Evolutionary conservation across 2,113 vertebrate genomes (phyloP), one percentile per base, ranked within the genome.

Genomic region (Antidorcas marsupialis): DNA sequence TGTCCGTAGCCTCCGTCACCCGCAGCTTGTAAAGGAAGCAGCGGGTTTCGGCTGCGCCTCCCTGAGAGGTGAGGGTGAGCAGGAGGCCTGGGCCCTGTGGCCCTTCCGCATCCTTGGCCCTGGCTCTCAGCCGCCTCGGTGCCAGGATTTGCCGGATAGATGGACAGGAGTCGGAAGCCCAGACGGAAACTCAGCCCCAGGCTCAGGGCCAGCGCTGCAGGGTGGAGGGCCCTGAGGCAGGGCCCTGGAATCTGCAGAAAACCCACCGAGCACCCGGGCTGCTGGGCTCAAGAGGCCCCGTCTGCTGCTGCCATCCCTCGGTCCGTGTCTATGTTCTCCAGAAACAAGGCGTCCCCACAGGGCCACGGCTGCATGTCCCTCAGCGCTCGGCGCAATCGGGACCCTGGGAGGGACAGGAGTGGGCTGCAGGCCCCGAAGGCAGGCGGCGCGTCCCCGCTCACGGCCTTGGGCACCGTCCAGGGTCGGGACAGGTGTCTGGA

Each of bases 371-470:
- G 25, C 52, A 0, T 4, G 16, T 1, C 13, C n/a, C 79, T 9
- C 59, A 45, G 79, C 15, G 10, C 27, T 14, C 6, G 39, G 16
- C 19, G 3, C 16, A 5, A 10, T 16, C 8, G 1, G 57, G 81
- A 15, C 27, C 36, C 9, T 7, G 0, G 36, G 33, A n/a, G 39
- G 12, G 59, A 4, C 30, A 8, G 16, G 33, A 1, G 2, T 21
- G 19, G 39, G n/a, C 50, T 3, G 3, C 10, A 4, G 71, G 7
- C 2, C 62, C 87, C 2, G 2, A 28, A 3, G 14, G 25, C 43
- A 1, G 62, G 39, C 7, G 1, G 52, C 1, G 4, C 3, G 0
- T 11, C 45, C 6, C 27, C 0, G 17, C 53, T 14, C 78, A 50
- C 3, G 0, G 6, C 3, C 10, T 7, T 7, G 33, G 28, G 5